Conservation (phyloP, 1,140 invertebrate genomes). For the Anagrus nilaparvatae region DNA sequence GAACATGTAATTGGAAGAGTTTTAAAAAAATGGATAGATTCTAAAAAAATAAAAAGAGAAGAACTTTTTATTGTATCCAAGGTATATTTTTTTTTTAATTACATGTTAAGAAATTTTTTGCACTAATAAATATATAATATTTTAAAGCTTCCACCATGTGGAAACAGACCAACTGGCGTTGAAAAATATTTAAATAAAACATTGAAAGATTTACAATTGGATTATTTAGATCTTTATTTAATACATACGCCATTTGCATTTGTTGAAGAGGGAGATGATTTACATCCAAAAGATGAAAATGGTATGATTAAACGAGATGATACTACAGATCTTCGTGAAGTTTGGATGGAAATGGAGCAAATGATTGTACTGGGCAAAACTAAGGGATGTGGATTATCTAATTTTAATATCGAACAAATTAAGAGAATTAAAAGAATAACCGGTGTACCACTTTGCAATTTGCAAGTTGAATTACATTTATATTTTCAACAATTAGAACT, state of each 20-base stretch:
- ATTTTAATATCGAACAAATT: constrained; percentile 66
- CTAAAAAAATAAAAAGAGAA: constrained; percentile 51
- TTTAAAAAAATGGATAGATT: constrained; percentile 50
- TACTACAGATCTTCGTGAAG: constrained; percentile 55
- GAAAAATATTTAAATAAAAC: constrained; percentile 51
- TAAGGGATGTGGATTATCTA: constrained; percentile 66
- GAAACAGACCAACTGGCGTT: constrained; percentile 43
- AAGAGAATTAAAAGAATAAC: constrained; percentile 47
- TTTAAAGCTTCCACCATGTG: constrained; percentile 36
- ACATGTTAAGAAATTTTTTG: too few species aligned
- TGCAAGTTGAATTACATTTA: constrained; percentile 64
- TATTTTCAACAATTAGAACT: constrained; percentile 53
- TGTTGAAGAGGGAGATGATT: constrained; percentile 41
- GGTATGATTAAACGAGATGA: constrained; percentile 54
- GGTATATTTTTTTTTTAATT: constrained; percentile 27
- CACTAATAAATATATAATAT: too few species aligned
- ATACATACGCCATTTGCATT: constrained; percentile 59
- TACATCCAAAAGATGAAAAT: constrained; percentile 42
- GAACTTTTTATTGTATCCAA: constrained; percentile 63
- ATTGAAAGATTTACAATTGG: constrained; percentile 45
- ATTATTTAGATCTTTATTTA: constrained; percentile 62
- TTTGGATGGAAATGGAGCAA: constrained; percentile 67
- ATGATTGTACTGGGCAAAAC: constrained; percentile 49
- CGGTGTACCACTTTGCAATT: constrained; percentile 50
- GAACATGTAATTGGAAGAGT: constrained; percentile 51